Evolutionary conservation across 2,888 invertebrate genomes (phyloP).

Genomic region (Microdon myrmicae): DNA sequence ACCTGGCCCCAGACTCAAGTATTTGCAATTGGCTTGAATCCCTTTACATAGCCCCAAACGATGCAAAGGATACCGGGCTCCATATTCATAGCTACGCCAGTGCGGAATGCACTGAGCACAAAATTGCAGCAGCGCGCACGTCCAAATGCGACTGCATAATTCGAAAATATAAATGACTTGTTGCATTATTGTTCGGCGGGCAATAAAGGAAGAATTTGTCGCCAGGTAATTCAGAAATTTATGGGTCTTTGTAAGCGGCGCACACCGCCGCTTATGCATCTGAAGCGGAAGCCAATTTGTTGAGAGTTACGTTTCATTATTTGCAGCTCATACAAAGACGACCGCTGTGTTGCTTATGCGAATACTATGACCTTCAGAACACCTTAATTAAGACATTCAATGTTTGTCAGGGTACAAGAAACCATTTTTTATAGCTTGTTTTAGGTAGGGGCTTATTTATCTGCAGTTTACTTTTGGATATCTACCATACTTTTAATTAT

Average conservation of each 20-base stretch:
- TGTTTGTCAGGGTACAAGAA: too few species aligned
- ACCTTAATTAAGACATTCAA: too few species aligned
- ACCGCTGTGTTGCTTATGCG: too few species aligned
- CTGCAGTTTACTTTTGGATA: too few species aligned
- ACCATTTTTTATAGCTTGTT: too few species aligned
- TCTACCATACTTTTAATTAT: too few species aligned
- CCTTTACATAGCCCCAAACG: conserved; percentile 25
- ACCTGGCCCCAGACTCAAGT: conserved; percentile 20
- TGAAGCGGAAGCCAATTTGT: too few species aligned
- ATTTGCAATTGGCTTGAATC: conserved; percentile 39
- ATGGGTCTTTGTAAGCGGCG: conserved; percentile 47
- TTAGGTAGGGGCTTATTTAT: too few species aligned
- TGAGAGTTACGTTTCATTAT: too few species aligned
- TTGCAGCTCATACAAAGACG: too few species aligned
- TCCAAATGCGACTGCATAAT: conserved; percentile 53
- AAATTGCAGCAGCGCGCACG: conserved; percentile 3
- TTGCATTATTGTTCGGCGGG: conserved; percentile 54
- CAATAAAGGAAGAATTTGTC: conserved; percentile 57
- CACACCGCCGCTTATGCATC: too few species aligned
- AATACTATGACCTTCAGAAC: too few species aligned
- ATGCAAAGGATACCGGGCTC: conserved; percentile 23
- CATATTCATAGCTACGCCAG: conserved; percentile 7
- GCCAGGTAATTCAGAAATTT: conserved; percentile 56
- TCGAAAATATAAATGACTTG: conserved; percentile 55
- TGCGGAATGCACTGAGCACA: conserved; percentile 25